Evolutionary conservation across 2,113 vertebrate genomes (phyloP), one percentile per base, ranked within the genome.

Genomic region (Microcebus murinus): DNA sequence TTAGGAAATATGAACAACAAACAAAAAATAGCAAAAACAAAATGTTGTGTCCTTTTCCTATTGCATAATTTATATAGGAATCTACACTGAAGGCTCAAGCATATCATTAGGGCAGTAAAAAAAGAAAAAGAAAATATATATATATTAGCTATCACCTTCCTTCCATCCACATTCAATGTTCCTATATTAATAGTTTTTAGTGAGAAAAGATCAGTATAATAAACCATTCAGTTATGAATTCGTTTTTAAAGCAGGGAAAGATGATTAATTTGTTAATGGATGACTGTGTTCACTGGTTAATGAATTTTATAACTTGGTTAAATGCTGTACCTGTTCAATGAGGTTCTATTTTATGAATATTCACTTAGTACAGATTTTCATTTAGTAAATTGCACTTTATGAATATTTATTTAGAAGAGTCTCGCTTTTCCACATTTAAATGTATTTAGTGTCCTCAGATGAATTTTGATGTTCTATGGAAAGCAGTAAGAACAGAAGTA

Each of bases 231-330:
- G 59, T 65, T 67, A 92, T 48, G 57, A 80, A 76, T 95, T 96
- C 90, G 68, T 87, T 96, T 93, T 61, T n/a, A 87, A 79, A 73
- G 42, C 42, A 63, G 18, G 4, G 50, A 88, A 92, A 94, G 87
- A 71, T 79, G 95, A 93, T 89, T 94, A 81, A 96, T 95, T 89
- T 31, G 52, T 95, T 89, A 95, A 94, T 86, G 71, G 88, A 59
- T 87, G 79, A 93, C 25, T 67, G 65, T 95, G 61, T 87, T 95
- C 79, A 74, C 57, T 83, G 68, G 90, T 31, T 90, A 94, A 96
- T 91, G 68, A 90, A 83, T 87, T 94, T 95, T 74, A 86, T 86
- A 85, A 80, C 50, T 94, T 79, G 39, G 79, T 89, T 94, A 79
- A 90, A 97, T 65, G 85, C 86, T 92, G 63, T 94, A 89, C 89